Evolutionary conservation across 1,140 invertebrate genomes (phyloP), one percentile per base, ranked within the genome.

Genomic region (Magallana angulata): DNA sequence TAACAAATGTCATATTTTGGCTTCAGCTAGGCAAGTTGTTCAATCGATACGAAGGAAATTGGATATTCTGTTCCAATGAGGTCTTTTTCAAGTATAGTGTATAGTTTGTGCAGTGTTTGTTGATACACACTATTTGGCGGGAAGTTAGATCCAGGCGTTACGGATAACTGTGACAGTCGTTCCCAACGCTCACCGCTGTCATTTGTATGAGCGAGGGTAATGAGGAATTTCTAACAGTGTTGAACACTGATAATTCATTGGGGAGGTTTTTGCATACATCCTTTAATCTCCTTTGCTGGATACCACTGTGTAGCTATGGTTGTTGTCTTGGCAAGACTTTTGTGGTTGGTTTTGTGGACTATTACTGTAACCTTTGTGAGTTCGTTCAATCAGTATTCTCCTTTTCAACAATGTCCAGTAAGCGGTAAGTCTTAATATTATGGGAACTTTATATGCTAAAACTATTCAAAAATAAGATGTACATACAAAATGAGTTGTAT

Each of bases 1-100:
- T 71, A 30, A 71, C 68, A 30, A 71, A 71, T 71, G 68, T 71
- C 68, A 71, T 71, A 71, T 71, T 71, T 71, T 71, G 68, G 68
- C 68, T 30, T 71, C 68, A 71, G 24, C 68, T 71, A 12, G 18
- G 68, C 68, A 71, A 71, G 8, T 71, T 71, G 60, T 62, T 11
- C 36, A 30, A 71, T 71, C 68, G 68, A 71, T 71, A 36, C 12
- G 11, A 30, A 71, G 68, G 68, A 71, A 71, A 71, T 71, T 71
- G 68, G 68, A 71, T 71, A 71, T 71, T 71, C 68, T 71, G 18
- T 71, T 24, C 68, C 18, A 11, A 71, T 71, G 68, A 71, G 48
- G 68, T 71, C 68, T 71, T 71, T 68, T 30, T 71, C 24, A 64
- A 64, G 68, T 71, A 71, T 71, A 36, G 36, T 71, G 24, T 71